Evolutionary conservation across 2,888 invertebrate genomes (phyloP).

Genomic region (Bibio marci): DNA sequence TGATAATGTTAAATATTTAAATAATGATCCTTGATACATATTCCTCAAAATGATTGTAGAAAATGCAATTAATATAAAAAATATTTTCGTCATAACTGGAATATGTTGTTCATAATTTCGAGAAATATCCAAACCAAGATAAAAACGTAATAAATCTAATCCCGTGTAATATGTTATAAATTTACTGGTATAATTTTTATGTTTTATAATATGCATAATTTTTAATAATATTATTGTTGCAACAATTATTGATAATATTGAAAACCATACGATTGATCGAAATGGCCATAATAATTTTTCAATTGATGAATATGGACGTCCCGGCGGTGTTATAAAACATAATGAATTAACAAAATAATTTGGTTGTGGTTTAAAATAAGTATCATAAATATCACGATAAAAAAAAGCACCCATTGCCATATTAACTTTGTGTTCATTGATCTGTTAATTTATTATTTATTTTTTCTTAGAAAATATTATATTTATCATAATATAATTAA

Average conservation of each 20-base stretch:
- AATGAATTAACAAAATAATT: not conserved
- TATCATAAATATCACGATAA: not conserved
- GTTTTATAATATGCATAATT: too few relatives aligned
- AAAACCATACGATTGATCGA: not conserved
- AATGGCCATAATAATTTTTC: not conserved
- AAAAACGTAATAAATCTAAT: not conserved
- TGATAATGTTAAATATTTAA: not conserved
- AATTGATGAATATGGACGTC: not conserved
- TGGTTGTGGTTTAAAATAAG: not conserved
- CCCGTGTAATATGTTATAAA: too few relatives aligned
- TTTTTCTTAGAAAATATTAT: too few relatives aligned
- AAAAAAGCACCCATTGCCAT: not conserved
- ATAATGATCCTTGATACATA: not conserved
- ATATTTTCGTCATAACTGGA: not conserved
- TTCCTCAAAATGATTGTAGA: not conserved
- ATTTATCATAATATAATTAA: too few relatives aligned
- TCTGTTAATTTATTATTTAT: too few relatives aligned
- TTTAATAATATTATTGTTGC: too few relatives aligned
- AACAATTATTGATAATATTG: not conserved
- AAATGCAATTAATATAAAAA: not conserved
- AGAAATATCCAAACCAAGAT: not conserved
- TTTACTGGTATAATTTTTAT: too few relatives aligned
- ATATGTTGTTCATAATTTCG: too few relatives aligned
- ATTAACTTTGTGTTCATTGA: not conserved
- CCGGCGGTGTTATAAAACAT: not conserved